phyloP scores from a whole-genome alignment of 2,113 vertebrate genomes.

The Prionailurus viverrinus region DNA sequence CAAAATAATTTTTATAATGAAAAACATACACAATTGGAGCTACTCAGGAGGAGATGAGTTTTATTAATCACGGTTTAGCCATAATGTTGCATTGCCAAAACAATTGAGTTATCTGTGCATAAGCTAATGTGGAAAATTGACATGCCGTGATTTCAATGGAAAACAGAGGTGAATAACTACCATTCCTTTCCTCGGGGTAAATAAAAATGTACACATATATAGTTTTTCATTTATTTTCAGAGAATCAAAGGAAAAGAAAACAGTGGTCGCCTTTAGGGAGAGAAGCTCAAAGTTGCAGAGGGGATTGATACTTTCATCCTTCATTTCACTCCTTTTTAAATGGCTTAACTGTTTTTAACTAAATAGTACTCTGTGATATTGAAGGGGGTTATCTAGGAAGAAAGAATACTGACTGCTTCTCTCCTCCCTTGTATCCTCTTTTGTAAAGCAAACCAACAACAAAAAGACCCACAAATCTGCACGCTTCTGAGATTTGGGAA shows the following conservation, averaged over 20 bases:
- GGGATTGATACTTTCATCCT: neutral
- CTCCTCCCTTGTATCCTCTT: neutral
- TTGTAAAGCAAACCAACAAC: neutral
- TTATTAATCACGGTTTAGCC: neutral
- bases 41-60: neutral
- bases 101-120: neutral
- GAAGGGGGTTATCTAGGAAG: rapidly evolving
- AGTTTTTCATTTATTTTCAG: neutral
- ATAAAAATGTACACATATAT: neutral
- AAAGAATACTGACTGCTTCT: neutral
- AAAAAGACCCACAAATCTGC: neutral
- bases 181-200: neutral
- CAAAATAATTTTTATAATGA: neutral
- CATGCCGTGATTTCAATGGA: neutral
- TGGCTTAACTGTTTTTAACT: neutral
- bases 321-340: neutral
- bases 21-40: neutral
- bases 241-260: neutral
- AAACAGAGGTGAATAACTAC: neutral
- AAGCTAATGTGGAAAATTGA: neutral
- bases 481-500: neutral
- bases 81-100: too few species aligned
- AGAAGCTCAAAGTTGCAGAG: neutral
- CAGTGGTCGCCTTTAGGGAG: neutral
- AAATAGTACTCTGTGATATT: neutral